Evolutionary conservation across 1,140 invertebrate species (phyloP).

Genomic region (Anthonomus grandis): DNA sequence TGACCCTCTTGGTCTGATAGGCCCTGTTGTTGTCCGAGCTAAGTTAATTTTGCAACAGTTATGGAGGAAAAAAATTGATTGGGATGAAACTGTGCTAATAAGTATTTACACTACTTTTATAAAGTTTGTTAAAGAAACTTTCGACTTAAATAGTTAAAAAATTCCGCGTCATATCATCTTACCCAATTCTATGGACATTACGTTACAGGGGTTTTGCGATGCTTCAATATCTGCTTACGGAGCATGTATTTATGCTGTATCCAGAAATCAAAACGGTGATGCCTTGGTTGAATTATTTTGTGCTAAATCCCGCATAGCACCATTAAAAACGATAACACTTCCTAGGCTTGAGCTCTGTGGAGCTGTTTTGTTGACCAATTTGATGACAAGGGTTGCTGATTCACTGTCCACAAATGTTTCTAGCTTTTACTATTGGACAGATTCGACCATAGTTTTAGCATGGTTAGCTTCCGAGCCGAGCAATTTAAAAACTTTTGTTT

Average conservation of each 20-base stretch:
- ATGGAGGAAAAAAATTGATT: constrained; percentile 12
- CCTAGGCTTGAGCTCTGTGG: constrained; percentile 42
- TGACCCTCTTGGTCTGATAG: constrained; percentile 15
- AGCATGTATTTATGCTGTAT: neutral
- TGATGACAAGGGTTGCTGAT: constrained; percentile 12
- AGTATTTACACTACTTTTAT: constrained; percentile 11
- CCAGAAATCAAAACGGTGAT: neutral
- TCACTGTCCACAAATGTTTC: too few relatives aligned
- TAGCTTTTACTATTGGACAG: constrained; percentile 23
- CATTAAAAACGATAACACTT: constrained; percentile 41
- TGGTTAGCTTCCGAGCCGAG: neutral
- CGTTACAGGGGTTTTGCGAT: constrained; percentile 11
- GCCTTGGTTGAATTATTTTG: neutral
- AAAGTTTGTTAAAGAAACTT: too few relatives aligned
- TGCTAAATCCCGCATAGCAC: constrained; percentile 7
- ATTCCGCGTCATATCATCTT: neutral
- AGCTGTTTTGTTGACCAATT: constrained; percentile 39
- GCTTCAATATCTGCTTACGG: neutral
- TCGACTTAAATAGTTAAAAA: neutral
- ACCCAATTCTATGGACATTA: neutral
- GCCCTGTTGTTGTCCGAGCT: constrained; percentile 5
- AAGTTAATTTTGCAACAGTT: constrained; percentile 19
- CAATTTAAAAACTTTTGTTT: constrained; percentile 3
- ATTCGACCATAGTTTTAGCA: constrained; percentile 38
- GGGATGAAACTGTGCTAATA: constrained; percentile 12